These are phyloP conservation scores for Dromas ardeola DNA, from an alignment of 2,113 vertebrate genomes.

Conservation along the genomic window DNA sequence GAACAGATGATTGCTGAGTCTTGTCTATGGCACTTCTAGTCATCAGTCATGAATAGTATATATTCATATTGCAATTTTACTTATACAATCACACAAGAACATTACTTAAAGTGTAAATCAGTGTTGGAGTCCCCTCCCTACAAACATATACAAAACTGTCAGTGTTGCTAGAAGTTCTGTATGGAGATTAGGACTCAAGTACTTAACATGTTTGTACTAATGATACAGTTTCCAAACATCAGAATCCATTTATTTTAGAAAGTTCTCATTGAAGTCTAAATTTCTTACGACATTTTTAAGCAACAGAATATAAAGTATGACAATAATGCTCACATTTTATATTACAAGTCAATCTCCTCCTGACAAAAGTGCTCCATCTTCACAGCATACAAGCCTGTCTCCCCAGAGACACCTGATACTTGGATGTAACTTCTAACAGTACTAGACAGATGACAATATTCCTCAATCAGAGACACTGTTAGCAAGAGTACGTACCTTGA, in stretches of 20 bases:
- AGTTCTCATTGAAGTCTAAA: background rate
- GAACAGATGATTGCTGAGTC: background rate
- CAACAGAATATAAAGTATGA: background rate
- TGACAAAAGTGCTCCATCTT: background rate
- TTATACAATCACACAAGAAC: background rate
- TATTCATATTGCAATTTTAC: background rate
- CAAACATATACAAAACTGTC: background rate
- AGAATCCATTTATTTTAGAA: background rate
- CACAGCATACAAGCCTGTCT: background rate
- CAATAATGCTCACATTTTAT: background rate
- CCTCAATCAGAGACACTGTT: background rate
- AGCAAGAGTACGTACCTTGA: constrained; percentile 76
- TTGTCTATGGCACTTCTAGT: background rate
- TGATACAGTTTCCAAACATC: background rate
- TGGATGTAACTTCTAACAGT: background rate
- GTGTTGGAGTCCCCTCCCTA: background rate
- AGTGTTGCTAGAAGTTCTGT: background rate
- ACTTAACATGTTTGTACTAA: background rate
- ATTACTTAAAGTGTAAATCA: background rate
- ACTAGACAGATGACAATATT: background rate
- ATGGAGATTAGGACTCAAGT: background rate
- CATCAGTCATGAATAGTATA: background rate
- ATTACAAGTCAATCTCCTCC: background rate
- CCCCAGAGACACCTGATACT: background rate
- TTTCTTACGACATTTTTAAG: background rate